Evolutionary conservation across 2,797 vertebrate genomes (phyloP), one percentile per base, ranked within the genome.

Genomic region (Sarcoramphus papa): DNA sequence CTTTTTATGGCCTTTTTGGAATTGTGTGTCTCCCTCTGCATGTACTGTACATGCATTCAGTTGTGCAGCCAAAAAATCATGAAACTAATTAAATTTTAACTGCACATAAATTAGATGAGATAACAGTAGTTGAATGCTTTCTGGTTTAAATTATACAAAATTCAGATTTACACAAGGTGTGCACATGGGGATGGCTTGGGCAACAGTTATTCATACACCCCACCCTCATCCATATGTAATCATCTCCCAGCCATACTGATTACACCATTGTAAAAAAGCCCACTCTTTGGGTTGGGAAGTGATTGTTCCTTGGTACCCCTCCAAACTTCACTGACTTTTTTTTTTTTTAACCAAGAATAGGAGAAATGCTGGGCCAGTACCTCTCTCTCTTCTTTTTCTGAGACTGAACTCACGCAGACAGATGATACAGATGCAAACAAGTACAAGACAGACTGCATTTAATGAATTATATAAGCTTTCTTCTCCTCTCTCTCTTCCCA

Each of bases 31-130:
- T 96, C 84, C 74, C 48, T 85, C 81, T 95, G 87, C 92, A 93
- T 94, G 92, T 75, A 88, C 51, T 77, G 30, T 73, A 79, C 64
- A 93, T 90, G 48, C 31, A 88, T 85, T 85, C 87, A 37, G 16
- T 53, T 85, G 41, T 86, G 57, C 85, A 97, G 97, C 97, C 97
- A 97, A 96, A 95, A 96, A 92, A 90, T 90, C 90, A 78, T 92
- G 93, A 92, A 72, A 75, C 95, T 89, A 97, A 90, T 95, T 97
- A 97, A 95, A 90, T 90, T 94, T 93, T 94, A 96, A 78, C 94
- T 97, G 98, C 95, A 96, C 96, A 96, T 97, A 97, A 98, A 95
- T 96, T 96, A 94, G 87, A 95, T 96, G 97, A 96, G 94, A 95
- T 95, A 96, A 84, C 96, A 94, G 90, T 91, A 97, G 92, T 95